Evolutionary conservation across 2,797 vertebrate species (phyloP), one percentile per base, ranked within the genome.

Genomic region (Carcharodon carcharias): DNA sequence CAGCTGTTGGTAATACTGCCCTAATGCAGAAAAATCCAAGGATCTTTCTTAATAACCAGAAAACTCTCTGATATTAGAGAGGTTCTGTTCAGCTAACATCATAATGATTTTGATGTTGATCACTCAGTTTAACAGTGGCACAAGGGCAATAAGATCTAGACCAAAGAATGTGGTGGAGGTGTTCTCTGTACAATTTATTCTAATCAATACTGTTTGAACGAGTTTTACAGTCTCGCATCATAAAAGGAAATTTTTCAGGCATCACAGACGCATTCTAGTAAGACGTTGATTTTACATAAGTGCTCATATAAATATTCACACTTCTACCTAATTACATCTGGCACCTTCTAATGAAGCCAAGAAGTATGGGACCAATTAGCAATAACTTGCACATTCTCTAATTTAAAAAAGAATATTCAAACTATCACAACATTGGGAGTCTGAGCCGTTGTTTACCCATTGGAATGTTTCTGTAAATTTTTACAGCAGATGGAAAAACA

Each of bases 361-460:
- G 94, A 73, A 73, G 54, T 56, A 95, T 95, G 94, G 67, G 69
- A 77, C 69, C 65, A 95, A 95, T 95, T 77, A 95, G 71, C 67
- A 95, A 65, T 40, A 67, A 73, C 28, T 35, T 95, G 69, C 94
- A 77, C 69, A 95, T 58, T 50, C 71, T 77, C 45, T 1, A 35
- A 21, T 95, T 54, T 71, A 77, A 77, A 56, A 56, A 73, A 95
- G 7, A 50, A 56, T 91, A 73, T 95, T 23, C 21, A 31, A 58
- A 28, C 69, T 56, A 71, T 95, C 94, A 58, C 94, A 73, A 95
- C 45, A 95, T 35, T 95, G 31, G 50, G 45, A 58, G 26, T 54
- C 45, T 69, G 69, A 58, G 16, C 56, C 77, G 28, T 35, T 16
- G 31, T 14, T 73, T 56, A 8, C 28, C 4, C 28, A 7, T 54